phyloP scores from a whole-genome alignment of 30 jellyfish, hydroid and myxozoan genomes.

The Aurelia coerulea region DNA sequence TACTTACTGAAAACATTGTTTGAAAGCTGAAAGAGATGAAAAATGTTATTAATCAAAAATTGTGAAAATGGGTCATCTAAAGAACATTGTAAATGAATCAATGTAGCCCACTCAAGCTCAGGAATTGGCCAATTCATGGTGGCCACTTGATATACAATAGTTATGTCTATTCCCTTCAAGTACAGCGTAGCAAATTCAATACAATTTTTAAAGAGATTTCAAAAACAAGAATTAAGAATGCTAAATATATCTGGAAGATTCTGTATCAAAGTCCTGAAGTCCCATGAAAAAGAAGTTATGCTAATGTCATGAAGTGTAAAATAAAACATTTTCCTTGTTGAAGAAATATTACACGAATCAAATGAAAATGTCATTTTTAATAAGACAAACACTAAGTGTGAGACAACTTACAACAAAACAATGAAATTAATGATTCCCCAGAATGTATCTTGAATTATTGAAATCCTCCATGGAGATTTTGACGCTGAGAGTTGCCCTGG shows the following conservation, averaged over 20 bases:
- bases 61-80: too few relatives aligned
- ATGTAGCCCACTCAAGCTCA: too few relatives aligned
- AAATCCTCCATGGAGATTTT: slow-evolving; percentile 83
- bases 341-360: neutral
- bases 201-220: too few relatives aligned
- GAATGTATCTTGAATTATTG: slow-evolving; percentile 69
- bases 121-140: too few relatives aligned
- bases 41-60: neutral
- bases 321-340: neutral
- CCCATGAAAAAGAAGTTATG: too few relatives aligned
- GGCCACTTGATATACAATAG: too few relatives aligned
- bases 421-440: slow-evolving; percentile 83
- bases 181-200: neutral
- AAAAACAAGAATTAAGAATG: too few relatives aligned
- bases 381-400: neutral
- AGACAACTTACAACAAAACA: slow-evolving; percentile 74
- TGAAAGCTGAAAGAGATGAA: slow-evolving; percentile 57
- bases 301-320: neutral
- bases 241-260: too few relatives aligned
- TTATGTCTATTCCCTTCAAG: too few relatives aligned
- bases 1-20: slow-evolving; percentile 82
- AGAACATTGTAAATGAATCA: too few relatives aligned
- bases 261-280: too few relatives aligned
- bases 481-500: slow-evolving; percentile 72
- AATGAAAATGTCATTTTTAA: neutral